Percentiles rank a stretch among this genome's conserved stretches.
These are phyloP conservation scores for Trichopoda pennipes DNA, from an alignment of 2,888 invertebrate genomes.

Conservation along the genomic window DNA sequence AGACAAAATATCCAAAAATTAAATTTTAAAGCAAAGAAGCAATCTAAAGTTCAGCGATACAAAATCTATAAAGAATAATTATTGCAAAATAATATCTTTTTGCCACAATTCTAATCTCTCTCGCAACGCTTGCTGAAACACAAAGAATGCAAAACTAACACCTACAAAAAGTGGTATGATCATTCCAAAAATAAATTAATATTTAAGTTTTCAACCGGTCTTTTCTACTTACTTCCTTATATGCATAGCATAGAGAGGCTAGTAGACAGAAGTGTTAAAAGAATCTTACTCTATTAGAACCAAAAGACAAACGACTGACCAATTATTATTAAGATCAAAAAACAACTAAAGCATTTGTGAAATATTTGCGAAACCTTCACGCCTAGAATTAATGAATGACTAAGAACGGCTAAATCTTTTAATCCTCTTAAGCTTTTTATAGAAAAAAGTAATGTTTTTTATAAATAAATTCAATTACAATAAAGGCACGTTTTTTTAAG, in stretches of 20 bases:
- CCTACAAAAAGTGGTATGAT: neutral
- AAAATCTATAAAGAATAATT: too few species aligned
- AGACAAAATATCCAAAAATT: too few species aligned
- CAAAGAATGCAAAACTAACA: neutral
- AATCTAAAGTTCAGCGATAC: too few species aligned
- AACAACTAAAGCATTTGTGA: neutral
- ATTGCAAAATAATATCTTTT: too few species aligned
- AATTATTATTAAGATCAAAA: neutral
- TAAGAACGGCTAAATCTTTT: conserved; percentile 18
- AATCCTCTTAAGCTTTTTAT: conserved; percentile 42
- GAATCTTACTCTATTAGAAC: neutral
- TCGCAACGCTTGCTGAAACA: neutral
- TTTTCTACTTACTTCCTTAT: neutral
- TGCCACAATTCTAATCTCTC: too few species aligned
- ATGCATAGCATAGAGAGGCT: neutral
- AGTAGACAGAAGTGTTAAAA: neutral
- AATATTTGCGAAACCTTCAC: neutral
- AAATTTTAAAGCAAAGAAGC: too few species aligned
- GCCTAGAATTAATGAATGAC: conserved; percentile 8
- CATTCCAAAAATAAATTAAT: neutral
- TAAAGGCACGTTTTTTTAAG: conserved; percentile 31
- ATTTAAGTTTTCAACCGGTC: neutral
- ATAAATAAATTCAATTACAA: conserved; percentile 43
- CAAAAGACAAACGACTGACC: neutral
- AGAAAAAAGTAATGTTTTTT: neutral